Evolutionary conservation across 2,113 vertebrate genomes (phyloP), one percentile per base, ranked within the genome.

Genomic region (Nothobranchius furzeri): DNA sequence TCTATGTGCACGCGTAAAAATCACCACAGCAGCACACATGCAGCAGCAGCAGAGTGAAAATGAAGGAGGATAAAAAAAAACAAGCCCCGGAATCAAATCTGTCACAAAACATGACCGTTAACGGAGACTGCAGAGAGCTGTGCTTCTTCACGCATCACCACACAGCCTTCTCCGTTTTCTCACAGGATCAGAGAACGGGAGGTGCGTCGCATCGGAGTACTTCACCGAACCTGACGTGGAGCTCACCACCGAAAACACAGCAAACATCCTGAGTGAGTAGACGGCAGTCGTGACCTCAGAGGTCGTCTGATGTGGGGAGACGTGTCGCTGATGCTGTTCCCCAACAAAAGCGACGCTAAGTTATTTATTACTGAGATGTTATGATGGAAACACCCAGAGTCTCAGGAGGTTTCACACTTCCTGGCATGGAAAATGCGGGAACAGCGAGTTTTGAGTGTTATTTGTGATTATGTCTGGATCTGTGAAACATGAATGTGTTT

Each of bases 231-330:
- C 95, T 0, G 95, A 96, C 57, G 94, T 95, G 36, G 95, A 96
- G 83, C 93, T 96, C 84, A 96, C 96, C 77, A 96, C 96, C 0
- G 96, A 97, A 83, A 96, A 96, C 85, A 97, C 96, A 0, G 96
- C 96, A 66, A 97, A 96, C 70, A 96, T 97, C 73, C 92, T 97
- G 73, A 96, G 96, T 97, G 88, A 95, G 95, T 24, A 10, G 36
- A 14, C 35, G 7, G 2, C 43, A 3, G 43, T 11, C 9, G 30
- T 30, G 30, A 45, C 43, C 9, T 45, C 9, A 9, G 37, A 40
- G 6, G 37, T 40, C 9, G 1, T 40, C 37, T 40, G 37, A 40
- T 40, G 37, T 40, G 37, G 37, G 37, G 37, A 40, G 9, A 40
- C 37, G 4, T 7, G 4, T 8, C 3, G 9, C 37, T 40, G 37